Conservation (phyloP, 2,888 invertebrate species). For the Ceriagrion tenellum region DNA sequence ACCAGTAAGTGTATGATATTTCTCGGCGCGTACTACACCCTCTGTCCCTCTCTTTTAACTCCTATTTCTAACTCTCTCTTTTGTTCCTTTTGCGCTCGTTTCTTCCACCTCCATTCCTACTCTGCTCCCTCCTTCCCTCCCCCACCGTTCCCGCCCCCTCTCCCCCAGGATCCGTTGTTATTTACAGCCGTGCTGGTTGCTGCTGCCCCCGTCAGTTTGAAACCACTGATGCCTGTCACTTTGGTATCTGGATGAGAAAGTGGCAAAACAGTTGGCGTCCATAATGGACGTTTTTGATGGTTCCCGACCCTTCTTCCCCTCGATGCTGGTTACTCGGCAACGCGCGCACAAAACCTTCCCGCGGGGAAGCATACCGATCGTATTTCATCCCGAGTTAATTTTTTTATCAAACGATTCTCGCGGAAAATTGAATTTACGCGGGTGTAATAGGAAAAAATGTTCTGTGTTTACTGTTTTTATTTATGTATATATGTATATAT, state of each 20-base stretch:
- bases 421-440: not conserved
- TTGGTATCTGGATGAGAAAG: conserved; percentile 22
- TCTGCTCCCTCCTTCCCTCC: too few species aligned
- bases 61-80: too few species aligned
- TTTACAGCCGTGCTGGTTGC: not conserved
- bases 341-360: not conserved
- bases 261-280: conserved; percentile 6
- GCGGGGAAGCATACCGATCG: not conserved
- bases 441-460: not conserved
- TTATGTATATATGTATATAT: too few species aligned
- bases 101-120: too few species aligned
- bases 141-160: too few species aligned
- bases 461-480: not conserved
- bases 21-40: too few species aligned
- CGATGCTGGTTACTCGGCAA: not conserved
- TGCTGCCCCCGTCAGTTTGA: not conserved
- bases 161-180: not conserved
- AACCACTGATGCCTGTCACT: conserved; percentile 24
- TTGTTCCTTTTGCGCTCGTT: too few species aligned
- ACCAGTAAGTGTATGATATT: too few species aligned
- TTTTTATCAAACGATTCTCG: not conserved
- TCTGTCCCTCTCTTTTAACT: too few species aligned
- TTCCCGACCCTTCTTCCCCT: not conserved
- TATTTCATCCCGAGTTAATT: not conserved
- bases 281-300: not conserved